phyloP scores from a whole-genome alignment of 2,888 invertebrate genomes.

The Pyrocoelia pectoralis region DNA sequence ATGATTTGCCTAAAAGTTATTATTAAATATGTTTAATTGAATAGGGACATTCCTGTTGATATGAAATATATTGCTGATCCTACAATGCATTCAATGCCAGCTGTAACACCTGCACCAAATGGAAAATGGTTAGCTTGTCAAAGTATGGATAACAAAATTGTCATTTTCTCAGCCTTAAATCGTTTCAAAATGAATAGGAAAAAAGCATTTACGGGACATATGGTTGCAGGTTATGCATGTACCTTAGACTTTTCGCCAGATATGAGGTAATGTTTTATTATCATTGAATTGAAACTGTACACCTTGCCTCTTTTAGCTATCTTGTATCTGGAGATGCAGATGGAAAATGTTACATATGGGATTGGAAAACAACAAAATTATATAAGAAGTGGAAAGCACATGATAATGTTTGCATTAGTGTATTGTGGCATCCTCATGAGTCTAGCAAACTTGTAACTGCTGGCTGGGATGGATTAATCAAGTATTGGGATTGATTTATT shows the following conservation, averaged over 20 bases:
- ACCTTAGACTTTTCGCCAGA: slow-evolving; percentile 97
- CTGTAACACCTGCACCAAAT: slow-evolving; percentile 94
- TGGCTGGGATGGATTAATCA: slow-evolving; percentile 98
- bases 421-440: slow-evolving; percentile 99
- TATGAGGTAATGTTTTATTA: slow-evolving; percentile 79
- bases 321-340: slow-evolving; percentile 98
- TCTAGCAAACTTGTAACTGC: slow-evolving; percentile 97
- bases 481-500: slow-evolving; percentile 86
- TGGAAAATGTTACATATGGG: slow-evolving; percentile 98
- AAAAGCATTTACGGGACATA: slow-evolving; percentile 97
- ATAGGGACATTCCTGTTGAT: slow-evolving; percentile 93
- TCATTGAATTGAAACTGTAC: neutral
- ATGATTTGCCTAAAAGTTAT: neutral
- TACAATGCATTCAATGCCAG: slow-evolving; percentile 98
- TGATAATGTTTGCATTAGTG: slow-evolving; percentile 94
- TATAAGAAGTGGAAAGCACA: slow-evolving; percentile 99
- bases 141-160: slow-evolving; percentile 98
- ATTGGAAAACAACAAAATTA: slow-evolving; percentile 99
- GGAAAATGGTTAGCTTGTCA: slow-evolving; percentile 99
- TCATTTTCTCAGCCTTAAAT: slow-evolving; percentile 97
- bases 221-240: slow-evolving; percentile 99
- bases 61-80: slow-evolving; percentile 99
- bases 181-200: slow-evolving; percentile 98
- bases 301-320: slow-evolving; percentile 73
- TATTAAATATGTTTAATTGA: neutral